Base-by-base conservation (phyloP, 1,140 invertebrate species). In the Aphaenogaster rudis region DNA sequence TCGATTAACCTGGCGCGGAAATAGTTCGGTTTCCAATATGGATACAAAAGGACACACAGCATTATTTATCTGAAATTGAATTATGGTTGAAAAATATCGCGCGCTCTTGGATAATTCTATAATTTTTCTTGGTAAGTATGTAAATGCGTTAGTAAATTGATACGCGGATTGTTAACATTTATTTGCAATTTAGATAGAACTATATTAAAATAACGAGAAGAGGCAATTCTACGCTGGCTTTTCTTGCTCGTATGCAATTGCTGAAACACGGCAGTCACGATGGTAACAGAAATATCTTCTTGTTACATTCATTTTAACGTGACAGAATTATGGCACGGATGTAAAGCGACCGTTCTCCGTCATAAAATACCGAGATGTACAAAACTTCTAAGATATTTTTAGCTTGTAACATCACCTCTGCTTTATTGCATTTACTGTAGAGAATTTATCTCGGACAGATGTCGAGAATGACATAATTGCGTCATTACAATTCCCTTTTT, bases 231-330 rank as follows among this genome's bases (percentile, higher is more conserved):
- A 21, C 39, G 9, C 9, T 15, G 13, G 17, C n/a, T 61, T n/a
- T 36, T 7, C 17, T 74, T 21, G 28, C 42, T n/a, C 42, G 69
- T 63, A 50, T 52, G 54, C 28, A 84, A 84, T 61, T 84, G 54
- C 33, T 39, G 45, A 76, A 61, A 84, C 50, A 74, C 28, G 33
- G 6, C 54, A 48, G 69, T 76, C 52, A 54, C 42, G 69, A 63
- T 28, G 52, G 69, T 84, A 61, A 84, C 69, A 76, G 54, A 76
- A 76, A 84, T 63, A 84, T 82, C 54, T 61, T 13, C 54, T 50
- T 59, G 52, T 82, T 63, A 36, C 33, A 76, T 84, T 84, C 48
- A 76, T 74, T 84, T 76, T 63, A 84, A 84, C 80, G 69, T 74
- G 69, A 84, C 80, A 50, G 69, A 61, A 84, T 84, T 74, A 84